These are phyloP conservation scores for Metopolophium dirhodum DNA, from an alignment of 1,140 invertebrate species.

Conservation along the genomic window DNA sequence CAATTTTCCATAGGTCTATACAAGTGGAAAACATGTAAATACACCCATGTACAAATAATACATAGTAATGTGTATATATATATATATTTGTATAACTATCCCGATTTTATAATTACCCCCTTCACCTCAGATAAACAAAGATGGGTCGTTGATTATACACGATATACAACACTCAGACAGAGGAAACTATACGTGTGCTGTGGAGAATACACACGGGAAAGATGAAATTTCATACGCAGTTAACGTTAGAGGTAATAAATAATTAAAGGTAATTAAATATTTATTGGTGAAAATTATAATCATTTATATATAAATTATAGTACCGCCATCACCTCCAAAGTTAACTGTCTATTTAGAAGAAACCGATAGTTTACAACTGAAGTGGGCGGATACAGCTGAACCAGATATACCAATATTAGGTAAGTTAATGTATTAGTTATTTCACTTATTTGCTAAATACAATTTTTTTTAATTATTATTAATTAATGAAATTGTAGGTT, in stretches of 20 bases:
- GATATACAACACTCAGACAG: conserved; percentile 79
- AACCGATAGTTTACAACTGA: conserved; percentile 73
- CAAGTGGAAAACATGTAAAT: too few relatives aligned
- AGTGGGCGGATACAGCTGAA: conserved; percentile 74
- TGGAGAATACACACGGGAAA: conserved; percentile 82
- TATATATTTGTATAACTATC: not conserved
- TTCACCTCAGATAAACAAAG: conserved; percentile 60
- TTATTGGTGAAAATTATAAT: not conserved
- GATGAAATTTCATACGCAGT: conserved; percentile 83
- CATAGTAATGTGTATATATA: not conserved
- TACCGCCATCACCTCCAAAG: conserved; percentile 73
- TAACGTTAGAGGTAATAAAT: conserved; percentile 69
- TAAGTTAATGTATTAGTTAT: conserved; percentile 59
- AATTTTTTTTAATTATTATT: not conserved
- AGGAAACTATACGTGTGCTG: conserved; percentile 89
- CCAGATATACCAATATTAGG: conserved; percentile 75
- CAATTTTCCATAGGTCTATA: too few relatives aligned
- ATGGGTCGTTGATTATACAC: conserved; percentile 65
- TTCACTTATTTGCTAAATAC: not conserved
- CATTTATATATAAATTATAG: conserved; percentile 62
- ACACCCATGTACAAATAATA: too few relatives aligned
- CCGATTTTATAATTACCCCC: not conserved
- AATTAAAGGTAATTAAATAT: too few relatives aligned
- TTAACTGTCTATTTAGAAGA: conserved; percentile 74
- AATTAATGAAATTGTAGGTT: conserved; percentile 66